Base-by-base conservation (phyloP, 2,797 vertebrate genomes). In the Carapus acus region DNA sequence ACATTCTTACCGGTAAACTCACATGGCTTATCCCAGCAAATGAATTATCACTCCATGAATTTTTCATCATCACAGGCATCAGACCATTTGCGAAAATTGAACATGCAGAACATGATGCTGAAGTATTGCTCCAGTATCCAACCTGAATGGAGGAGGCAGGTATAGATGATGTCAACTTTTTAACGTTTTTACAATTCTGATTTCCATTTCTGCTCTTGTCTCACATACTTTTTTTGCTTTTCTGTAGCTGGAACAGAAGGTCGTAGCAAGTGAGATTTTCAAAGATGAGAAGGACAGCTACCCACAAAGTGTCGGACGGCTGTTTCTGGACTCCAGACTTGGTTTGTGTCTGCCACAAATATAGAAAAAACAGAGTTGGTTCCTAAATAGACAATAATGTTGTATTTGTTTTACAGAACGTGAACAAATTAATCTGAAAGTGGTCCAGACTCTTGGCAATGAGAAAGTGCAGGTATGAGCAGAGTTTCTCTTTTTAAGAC, bases 91-190 rank as follows among this genome's bases (percentile, higher is more conserved):
- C 82, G 81, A n/a, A 85, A 81, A 29, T 67, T 98, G 9, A 89
- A 93, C 45, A 87, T 93, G 86, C 86, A 83, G 73, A 98, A 99
- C 86, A 91, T 98, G 91, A 92, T 97, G 46, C 85, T 87, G 78
- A 92, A 85, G 63, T 98, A 93, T 70, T 98, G 96, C 88, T 88
- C 84, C 69, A 90, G 86, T 18, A 94, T 98, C 83, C 93, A 92
- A 63, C 91, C 94, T 0, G 96, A 98, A 69, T 97, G 94, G 94
- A 96, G 92, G 77, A 93, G 93, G 74, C 96, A 99, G 92, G 96
- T 98, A 55, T 8, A 47, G 24, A 36, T 23, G 7, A 12, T 7
- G n/a, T 9, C 17, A 7, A 16, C 22, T 18, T 33, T 4, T 15
- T 38, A 17, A 4, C 15, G 21, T 47, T 48, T 15, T 11, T 1